A percentile compares a stretch with the other conserved stretches of the same genome.
Conservation (phyloP, 1,140 invertebrate species). For the Archivesica marissinica region DNA sequence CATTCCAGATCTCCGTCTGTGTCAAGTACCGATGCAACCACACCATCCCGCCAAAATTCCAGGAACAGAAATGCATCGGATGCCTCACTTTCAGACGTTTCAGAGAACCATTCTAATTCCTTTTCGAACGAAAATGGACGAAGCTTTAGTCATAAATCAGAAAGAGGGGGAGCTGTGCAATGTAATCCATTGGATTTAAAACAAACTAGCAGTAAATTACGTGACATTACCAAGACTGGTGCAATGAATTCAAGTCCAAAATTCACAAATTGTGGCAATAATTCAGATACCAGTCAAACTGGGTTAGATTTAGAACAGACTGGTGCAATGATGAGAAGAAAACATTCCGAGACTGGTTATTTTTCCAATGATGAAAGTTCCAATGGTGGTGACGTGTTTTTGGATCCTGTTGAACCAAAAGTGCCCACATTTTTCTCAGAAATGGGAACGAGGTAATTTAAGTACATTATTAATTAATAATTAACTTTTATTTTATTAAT, state of each 20-base stretch:
- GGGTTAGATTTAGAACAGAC: constrained; percentile 35
- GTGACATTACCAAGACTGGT: constrained; percentile 24
- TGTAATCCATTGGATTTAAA: constrained; percentile 10
- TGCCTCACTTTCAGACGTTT: constrained; percentile 49
- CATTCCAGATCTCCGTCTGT: constrained; percentile 47
- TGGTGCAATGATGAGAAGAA: constrained; percentile 57
- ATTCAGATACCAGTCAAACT: not conserved
- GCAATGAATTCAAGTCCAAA: not conserved
- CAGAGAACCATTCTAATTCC: not conserved
- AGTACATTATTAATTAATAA: too few species aligned
- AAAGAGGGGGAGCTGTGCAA: constrained; percentile 35
- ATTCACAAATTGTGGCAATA: not conserved
- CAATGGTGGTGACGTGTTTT: constrained; percentile 54
- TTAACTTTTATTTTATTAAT: too few species aligned
- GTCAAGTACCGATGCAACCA: constrained; percentile 35
- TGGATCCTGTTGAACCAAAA: constrained; percentile 77
- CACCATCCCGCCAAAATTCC: not conserved
- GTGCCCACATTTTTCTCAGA: constrained; percentile 78
- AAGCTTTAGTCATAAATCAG: not conserved
- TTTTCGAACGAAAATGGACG: not conserved
- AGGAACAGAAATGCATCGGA: constrained; percentile 62
- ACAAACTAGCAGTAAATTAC: not conserved
- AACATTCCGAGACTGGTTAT: constrained; percentile 54
- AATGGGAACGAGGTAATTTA: constrained; percentile 76
- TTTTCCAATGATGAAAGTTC: constrained; percentile 27